Evolutionary conservation across 2,113 vertebrate genomes (phyloP), one percentile per base, ranked within the genome.

Genomic region (Ondatra zibethicus): DNA sequence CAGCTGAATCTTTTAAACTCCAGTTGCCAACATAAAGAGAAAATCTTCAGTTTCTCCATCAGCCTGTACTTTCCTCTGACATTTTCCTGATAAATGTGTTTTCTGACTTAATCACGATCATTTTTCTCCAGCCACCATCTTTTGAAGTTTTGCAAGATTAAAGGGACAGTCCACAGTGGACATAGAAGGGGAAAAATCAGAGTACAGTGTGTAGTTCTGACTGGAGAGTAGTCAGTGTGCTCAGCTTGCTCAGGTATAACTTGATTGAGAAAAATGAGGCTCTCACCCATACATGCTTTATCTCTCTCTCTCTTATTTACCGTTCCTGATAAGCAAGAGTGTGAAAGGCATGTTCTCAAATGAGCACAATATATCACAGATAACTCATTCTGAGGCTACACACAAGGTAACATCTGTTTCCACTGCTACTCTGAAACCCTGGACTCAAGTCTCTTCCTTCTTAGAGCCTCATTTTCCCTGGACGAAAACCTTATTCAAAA

Each of bases 201-300:
- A 58, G 14, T 31, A 45, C 17, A 16, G 23, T 45, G 12, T 77
- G 9, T n/a, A 9, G 55, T 80, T 58, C 85, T 96, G 95, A 58
- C 76, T 89, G 47, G 58, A 89, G 94, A 91, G 88, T 36, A 76
- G 63, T 89, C 78, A 72, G 47, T 65, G 14, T 96, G 47, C 73
- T 80, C 77, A 68, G 89, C 92, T 95, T 55, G 61, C 81, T 75
- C 21, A 70, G 78, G 90, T 96, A 75, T 29, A 93, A 87, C 76
- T 16, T 98, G 93, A 93, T 77, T 97, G 89, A 97, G 96, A 98
- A 89, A 97, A 97, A 98, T 96, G 88, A 92, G 91, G 27, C 11
- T 94, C 91, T 96, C 84, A 70, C 78, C 92, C 47, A 76, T 25
- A 50, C 75, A 80, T 94, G 68, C 19, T 97, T 98, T 96, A 95